Base-by-base conservation (phyloP, 2,888 invertebrate genomes). In the Mantis religiosa region DNA sequence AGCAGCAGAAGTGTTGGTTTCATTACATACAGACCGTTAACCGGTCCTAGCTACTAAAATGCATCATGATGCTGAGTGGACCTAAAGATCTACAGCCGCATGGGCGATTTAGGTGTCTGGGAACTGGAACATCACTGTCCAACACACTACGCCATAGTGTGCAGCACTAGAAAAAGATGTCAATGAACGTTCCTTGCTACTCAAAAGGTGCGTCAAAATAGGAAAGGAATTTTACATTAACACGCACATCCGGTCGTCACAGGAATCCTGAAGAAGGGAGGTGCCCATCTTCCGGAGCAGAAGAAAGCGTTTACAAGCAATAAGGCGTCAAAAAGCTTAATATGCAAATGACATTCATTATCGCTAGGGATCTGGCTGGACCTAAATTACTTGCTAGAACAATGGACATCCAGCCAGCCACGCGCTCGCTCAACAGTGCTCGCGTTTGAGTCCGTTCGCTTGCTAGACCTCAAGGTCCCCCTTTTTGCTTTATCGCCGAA, bases 401-500 rank as follows among this genome's bases (percentile, higher is more conserved):
- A 83, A 28, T 83, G 28, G 28, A 83, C 83, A 30, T 30, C 25
- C 54, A 71, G 54, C 54, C 54, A 20, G 54, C 54, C 54, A 71
- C 54, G 54, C 54, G 54, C 54, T 25, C 54, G 54, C 54, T 25
- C 54, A 71, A 71, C 15, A 71, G 20, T 71, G 54, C 54, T 71
- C 54, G 54, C 54, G 54, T 71, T 71, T 20, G 54, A 71, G 54
- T 71, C 54, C 25, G 54, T 71, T 71, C 54, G 54, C 54, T 71
- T 71, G 54, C 54, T 71, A 71, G 54, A 71, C 54, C 54, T 71
- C 54, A 15, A 71, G 54, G 54, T 20, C 20, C 20, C 25, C 54
- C 54, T 71, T 71, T 71, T 71, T 88, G 87, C 81, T 87, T 87
- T 54, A 87, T 34, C 87, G 82, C 87, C 71, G 28, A 82, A 71